These are phyloP conservation scores for Bombyx mandarina DNA, from an alignment of 1,140 invertebrate species.

Conservation along the genomic window DNA sequence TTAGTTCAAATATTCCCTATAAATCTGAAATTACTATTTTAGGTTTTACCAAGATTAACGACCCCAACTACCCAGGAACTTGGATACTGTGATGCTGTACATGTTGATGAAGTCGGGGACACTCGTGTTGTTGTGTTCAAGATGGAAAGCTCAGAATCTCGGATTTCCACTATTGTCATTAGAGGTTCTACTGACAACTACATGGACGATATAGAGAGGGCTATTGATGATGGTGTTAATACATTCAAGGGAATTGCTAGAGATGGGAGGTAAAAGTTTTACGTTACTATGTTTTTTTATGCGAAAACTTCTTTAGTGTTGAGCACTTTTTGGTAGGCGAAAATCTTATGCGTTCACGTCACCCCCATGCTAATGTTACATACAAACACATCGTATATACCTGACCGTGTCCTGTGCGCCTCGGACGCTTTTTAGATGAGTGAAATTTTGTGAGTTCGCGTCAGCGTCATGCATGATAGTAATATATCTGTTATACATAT, in stretches of 20 bases:
- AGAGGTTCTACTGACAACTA: constrained; percentile 98
- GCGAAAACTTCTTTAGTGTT: not conserved
- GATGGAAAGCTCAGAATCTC: constrained; percentile 83
- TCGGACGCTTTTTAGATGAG: too few relatives aligned
- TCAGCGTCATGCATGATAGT: too few relatives aligned
- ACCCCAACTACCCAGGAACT: constrained; percentile 92
- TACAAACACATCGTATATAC: too few relatives aligned
- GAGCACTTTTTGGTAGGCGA: too few relatives aligned
- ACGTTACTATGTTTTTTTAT: not conserved
- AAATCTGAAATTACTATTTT: constrained; percentile 2
- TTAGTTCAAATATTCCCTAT: not conserved
- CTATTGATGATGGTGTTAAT: constrained; percentile 98
- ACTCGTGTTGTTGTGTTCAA: constrained; percentile 94
- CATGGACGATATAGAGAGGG: constrained; percentile 99
- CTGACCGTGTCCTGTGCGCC: too few relatives aligned
- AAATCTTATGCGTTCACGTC: too few relatives aligned
- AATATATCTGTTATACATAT: too few relatives aligned
- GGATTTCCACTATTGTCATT: constrained; percentile 94
- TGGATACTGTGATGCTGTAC: constrained; percentile 92
- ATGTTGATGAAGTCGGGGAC: constrained; percentile 96
- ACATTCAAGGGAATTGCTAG: constrained; percentile 92
- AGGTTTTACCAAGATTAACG: constrained; percentile 75
- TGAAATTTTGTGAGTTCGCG: too few relatives aligned
- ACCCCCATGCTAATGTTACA: too few relatives aligned
- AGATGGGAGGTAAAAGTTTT: constrained; percentile 67